phyloP scores from a whole-genome alignment of 2,113 vertebrate species.

The Anhinga rufa region DNA sequence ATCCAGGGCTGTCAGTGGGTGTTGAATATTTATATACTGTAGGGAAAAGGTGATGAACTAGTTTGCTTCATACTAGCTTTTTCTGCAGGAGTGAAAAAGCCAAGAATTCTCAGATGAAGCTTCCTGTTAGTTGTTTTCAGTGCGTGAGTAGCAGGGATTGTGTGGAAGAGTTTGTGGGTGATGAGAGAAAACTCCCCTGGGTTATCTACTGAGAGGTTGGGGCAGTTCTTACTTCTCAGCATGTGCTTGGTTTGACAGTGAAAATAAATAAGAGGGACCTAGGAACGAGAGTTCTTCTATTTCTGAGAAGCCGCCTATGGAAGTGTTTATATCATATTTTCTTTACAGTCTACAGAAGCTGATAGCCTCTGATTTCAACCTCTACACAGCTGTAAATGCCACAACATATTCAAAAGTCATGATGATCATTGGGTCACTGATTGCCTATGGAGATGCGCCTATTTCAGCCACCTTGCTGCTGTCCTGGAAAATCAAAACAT shows the following conservation, averaged over 20 bases:
- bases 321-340: neutral
- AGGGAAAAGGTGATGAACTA: slow-evolving; percentile 48
- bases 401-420: neutral
- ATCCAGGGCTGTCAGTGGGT: slow-evolving; percentile 38
- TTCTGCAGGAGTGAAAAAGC: slow-evolving; percentile 27
- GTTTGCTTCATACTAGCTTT: slow-evolving; percentile 28
- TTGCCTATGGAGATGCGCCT: slow-evolving; percentile 1
- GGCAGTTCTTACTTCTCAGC: neutral
- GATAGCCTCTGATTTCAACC: slow-evolving; percentile 15
- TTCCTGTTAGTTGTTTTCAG: slow-evolving; percentile 32
- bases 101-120: slow-evolving; percentile 26
- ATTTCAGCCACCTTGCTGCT: slow-evolving; percentile 5
- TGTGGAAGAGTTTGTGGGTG: slow-evolving; percentile 21
- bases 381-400: slow-evolving; percentile 1
- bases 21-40: slow-evolving; percentile 61
- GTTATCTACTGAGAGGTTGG: neutral
- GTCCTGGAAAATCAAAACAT: slow-evolving; percentile 1
- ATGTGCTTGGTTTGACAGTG: slow-evolving; percentile 19
- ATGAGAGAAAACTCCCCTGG: slow-evolving; percentile 7
- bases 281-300: neutral
- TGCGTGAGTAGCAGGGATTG: neutral
- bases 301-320: neutral
- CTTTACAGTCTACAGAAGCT: neutral
- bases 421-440: neutral
- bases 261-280: slow-evolving; percentile 28